These are phyloP conservation scores for Alethe castanea DNA, from an alignment of 2,113 vertebrate genomes.

Conservation along the genomic window DNA sequence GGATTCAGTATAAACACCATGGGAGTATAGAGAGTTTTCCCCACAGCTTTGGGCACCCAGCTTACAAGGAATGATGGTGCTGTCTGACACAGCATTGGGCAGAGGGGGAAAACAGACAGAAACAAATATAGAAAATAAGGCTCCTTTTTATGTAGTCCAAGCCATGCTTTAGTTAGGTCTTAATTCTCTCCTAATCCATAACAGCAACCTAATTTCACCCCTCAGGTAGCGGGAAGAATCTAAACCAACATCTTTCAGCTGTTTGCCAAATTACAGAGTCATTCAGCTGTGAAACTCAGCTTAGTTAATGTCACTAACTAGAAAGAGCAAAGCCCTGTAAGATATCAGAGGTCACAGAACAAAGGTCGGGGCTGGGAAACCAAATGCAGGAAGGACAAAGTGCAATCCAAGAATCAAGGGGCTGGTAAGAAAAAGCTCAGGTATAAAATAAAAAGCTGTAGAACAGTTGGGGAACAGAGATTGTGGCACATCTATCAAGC, in stretches of 20 bases:
- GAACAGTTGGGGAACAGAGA: neutral
- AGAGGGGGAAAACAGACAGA: neutral
- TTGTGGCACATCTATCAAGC: neutral
- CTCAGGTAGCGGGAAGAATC: neutral
- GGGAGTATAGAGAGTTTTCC: neutral
- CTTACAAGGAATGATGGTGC: neutral
- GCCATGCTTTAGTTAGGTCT: neutral
- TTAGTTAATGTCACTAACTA: neutral
- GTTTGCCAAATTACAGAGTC: neutral
- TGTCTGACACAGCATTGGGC: neutral
- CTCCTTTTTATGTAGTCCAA: neutral
- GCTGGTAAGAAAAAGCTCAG: neutral
- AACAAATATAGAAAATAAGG: neutral
- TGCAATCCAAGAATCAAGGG: neutral
- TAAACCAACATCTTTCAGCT: neutral
- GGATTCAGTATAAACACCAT: neutral
- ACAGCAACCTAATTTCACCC: neutral
- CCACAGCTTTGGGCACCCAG: neutral
- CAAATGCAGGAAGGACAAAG: neutral
- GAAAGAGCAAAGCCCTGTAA: neutral
- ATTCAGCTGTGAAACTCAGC: neutral
- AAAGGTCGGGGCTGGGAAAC: neutral
- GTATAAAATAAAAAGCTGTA: neutral
- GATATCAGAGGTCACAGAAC: neutral
- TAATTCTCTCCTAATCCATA: neutral